Evolutionary conservation across 37 sponge, comb jelly and placozoan species (phyloP), one percentile per base, ranked within the genome.

Genomic region (Bolinopsis microptera): DNA sequence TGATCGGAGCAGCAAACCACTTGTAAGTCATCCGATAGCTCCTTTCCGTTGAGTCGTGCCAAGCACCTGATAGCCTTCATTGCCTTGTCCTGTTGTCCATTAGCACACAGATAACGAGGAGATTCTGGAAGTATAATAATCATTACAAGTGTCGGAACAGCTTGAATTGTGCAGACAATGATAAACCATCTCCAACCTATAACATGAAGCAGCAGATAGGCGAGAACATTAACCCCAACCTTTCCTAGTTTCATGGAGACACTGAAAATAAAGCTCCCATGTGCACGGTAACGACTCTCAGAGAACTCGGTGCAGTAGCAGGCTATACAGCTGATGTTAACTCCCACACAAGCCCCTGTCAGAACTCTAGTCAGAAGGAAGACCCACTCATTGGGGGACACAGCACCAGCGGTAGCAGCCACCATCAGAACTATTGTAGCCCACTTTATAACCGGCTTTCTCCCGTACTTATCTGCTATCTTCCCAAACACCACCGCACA

Each of bases 401-500:
- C 23, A 1, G 38, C 83, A 5, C 37, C 8, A 21, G 5, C 36
- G 37, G 35, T 38, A 1, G 23, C 23, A 36, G 37, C 83, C 38
- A 80, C 37, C 0, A 80, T 80, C 36, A 80, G 83, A 8, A 80
- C 27, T 9, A 80, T 31, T 1, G 35, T 22, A 30, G 38, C 18
- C 38, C 3, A 22, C 5, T 35, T 5, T 27, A 80, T 23, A 21
- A 80, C 83, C 13, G 8, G 35, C 35, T 31, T 80, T 38, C 83
- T 80, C 38, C 83, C 83, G 38, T 80, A 80, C 83, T 35, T 38
- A 35, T 80, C 83, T 31, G 23, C 83, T 8, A 80, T 22, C 83
- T 34, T 30, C 8, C 38, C 83, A 21, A 80, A 5, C 32, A 13
- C 33, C 38, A 32, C 27, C 8, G 83, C 8, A 9, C 13, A 8